Percentiles rank a stretch among this genome's conserved stretches.
phyloP scores from a whole-genome alignment of 1,140 invertebrate genomes.

The Penaeus indicus region DNA sequence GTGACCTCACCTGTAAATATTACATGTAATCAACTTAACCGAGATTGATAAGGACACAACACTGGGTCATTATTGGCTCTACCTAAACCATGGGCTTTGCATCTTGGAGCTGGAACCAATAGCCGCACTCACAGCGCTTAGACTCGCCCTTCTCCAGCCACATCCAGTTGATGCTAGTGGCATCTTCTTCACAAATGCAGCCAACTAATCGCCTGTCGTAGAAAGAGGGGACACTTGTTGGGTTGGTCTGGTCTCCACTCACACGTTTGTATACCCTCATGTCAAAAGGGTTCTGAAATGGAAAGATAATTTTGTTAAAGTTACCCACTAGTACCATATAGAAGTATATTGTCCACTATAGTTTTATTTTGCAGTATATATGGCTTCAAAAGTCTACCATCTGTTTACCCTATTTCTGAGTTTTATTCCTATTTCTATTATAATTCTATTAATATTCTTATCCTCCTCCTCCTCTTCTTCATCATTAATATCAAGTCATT shows the following conservation, averaged over 20 bases:
- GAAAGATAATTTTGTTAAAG: constrained; percentile 43
- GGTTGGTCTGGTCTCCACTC: constrained; percentile 85
- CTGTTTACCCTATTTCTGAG: too few relatives aligned
- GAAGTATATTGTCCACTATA: background rate
- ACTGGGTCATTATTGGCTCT: background rate
- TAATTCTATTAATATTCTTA: too few relatives aligned
- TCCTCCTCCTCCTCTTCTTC: too few relatives aligned
- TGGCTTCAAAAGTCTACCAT: background rate
- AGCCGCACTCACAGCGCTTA: constrained; percentile 93
- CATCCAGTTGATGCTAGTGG: constrained; percentile 91
- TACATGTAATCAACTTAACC: constrained; percentile 73
- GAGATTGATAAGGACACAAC: background rate
- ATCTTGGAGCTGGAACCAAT: constrained; percentile 94
- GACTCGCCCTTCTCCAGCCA: constrained; percentile 90
- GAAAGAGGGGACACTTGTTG: constrained; percentile 90
- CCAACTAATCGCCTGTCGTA: constrained; percentile 91
- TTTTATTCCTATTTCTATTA: too few relatives aligned
- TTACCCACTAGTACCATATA: background rate
- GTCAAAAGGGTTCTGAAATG: constrained; percentile 86
- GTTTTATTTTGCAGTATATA: background rate
- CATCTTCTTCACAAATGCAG: constrained; percentile 96
- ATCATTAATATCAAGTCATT: too few relatives aligned
- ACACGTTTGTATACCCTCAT: constrained; percentile 84
- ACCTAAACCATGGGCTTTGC: constrained; percentile 68
- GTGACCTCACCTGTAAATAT: constrained; percentile 66